These are phyloP conservation scores for Andrena hattorfiana DNA, from an alignment of 2,888 invertebrate species.

Conservation along the genomic window DNA sequence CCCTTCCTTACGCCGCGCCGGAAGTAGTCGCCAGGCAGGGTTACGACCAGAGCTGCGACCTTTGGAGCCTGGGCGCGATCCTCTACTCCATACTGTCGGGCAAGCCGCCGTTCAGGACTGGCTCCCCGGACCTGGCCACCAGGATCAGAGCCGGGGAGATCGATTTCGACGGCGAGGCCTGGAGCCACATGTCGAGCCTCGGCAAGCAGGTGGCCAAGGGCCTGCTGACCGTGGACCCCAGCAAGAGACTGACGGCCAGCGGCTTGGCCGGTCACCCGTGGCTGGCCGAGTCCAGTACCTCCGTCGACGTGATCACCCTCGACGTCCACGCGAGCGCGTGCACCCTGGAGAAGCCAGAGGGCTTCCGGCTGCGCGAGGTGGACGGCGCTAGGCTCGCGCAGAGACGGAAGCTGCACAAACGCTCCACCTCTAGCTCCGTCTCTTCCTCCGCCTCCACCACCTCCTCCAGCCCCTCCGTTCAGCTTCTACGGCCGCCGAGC, in stretches of 20 bases:
- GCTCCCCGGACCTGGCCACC: conserved; percentile 91
- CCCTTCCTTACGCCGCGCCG: conserved; percentile 97
- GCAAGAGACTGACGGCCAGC: conserved; percentile 89
- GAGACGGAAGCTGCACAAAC: conserved; percentile 88
- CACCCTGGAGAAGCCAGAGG: conserved; percentile 76
- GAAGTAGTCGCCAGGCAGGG: conserved; percentile 93
- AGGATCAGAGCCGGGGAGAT: conserved; percentile 93
- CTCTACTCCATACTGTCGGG: conserved; percentile 95
- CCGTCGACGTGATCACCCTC: conserved; percentile 1
- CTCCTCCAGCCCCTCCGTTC: conserved; percentile 77
- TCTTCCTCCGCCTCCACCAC: conserved; percentile 85
- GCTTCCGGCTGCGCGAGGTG: conserved; percentile 91
- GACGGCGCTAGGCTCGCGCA: conserved; percentile 90
- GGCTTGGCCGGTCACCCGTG: conserved; percentile 90
- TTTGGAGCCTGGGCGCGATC: conserved; percentile 98
- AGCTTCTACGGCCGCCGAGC: conserved; percentile 73
- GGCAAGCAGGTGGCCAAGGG: conserved; percentile 92
- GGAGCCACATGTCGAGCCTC: conserved; percentile 90
- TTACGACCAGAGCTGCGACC: conserved; percentile 97
- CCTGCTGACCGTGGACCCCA: conserved; percentile 92
- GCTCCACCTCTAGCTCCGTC: conserved; percentile 85
- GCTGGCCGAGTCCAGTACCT: conserved; percentile 85
- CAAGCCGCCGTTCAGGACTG: conserved; percentile 93
- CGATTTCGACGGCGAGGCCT: conserved; percentile 90
- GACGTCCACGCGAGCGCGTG: conserved; percentile 72